Evolutionary conservation across 64 coral and sea anemone species (phyloP).

Genomic region (Pocillopora verrucosa): DNA sequence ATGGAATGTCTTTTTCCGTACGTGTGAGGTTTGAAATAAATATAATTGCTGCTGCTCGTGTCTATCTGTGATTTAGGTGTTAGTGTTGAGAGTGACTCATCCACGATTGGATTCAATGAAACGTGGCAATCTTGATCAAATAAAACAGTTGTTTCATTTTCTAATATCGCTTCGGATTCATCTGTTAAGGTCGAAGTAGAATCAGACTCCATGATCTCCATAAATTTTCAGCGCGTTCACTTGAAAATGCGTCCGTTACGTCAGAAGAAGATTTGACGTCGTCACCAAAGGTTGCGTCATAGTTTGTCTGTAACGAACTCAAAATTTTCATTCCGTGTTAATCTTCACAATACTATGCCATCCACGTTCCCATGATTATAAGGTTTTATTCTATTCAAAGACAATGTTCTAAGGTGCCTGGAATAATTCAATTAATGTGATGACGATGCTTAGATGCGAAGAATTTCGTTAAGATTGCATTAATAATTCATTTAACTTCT

Average conservation of each 20-base stretch:
- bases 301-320: too few relatives aligned
- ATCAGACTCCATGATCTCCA: background rate
- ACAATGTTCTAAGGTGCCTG: too few relatives aligned
- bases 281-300: background rate
- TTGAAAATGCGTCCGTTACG: background rate
- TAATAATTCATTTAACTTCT: background rate
- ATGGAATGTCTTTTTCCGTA: background rate
- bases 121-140: background rate
- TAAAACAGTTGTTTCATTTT: background rate
- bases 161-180: background rate
- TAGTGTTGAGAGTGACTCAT: background rate
- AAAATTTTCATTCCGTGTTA: too few relatives aligned
- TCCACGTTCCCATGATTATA: too few relatives aligned
- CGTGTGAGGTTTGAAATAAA: background rate
- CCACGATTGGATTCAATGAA: background rate
- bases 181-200: background rate
- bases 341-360: too few relatives aligned
- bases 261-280: background rate
- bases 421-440: too few relatives aligned
- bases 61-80: background rate
- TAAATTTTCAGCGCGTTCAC: background rate
- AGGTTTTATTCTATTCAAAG: too few relatives aligned
- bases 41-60: background rate
- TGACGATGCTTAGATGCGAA: too few relatives aligned
- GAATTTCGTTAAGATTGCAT: background rate